Conservation (phyloP, 2,797 vertebrate species). For the Miichthys miiuy region DNA sequence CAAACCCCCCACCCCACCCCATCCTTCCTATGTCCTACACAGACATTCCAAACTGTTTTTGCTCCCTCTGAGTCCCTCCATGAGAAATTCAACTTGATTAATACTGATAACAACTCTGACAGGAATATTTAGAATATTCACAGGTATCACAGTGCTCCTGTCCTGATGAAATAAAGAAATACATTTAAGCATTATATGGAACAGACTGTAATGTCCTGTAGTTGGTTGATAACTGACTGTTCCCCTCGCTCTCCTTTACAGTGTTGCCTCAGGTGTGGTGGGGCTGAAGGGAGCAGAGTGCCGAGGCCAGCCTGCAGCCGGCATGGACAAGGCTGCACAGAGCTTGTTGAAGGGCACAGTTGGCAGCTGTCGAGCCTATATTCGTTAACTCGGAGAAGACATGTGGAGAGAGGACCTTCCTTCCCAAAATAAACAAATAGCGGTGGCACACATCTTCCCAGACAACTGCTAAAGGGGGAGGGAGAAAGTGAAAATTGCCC, state of each 20-base stretch:
- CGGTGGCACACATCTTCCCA: slow-evolving; percentile 66
- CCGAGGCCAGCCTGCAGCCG: background rate
- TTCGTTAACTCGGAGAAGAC: slow-evolving; percentile 77
- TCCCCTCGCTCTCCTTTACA: background rate
- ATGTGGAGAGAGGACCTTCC: slow-evolving; percentile 75
- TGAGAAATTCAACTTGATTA: slow-evolving; percentile 45
- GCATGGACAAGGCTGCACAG: slow-evolving; percentile 26
- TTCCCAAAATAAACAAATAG: slow-evolving; percentile 81
- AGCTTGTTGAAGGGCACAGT: slow-evolving; percentile 74
- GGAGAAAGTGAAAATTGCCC: slow-evolving; percentile 47
- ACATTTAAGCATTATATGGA: background rate
- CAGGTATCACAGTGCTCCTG: background rate
- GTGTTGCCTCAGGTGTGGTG: slow-evolving; percentile 52
- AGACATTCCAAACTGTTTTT: slow-evolving; percentile 78
- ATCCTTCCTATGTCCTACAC: slow-evolving; percentile 61
- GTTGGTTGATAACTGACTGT: background rate
- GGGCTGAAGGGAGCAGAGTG: slow-evolving; percentile 13
- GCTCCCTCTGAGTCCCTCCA: slow-evolving; percentile 42
- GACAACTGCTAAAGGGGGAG: slow-evolving; percentile 43
- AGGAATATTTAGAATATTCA: background rate
- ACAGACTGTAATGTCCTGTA: background rate
- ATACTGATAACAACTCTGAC: slow-evolving; percentile 16
- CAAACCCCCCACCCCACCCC: slow-evolving; percentile 2
- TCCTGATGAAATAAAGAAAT: background rate
- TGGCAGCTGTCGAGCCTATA: slow-evolving; percentile 81